Evolutionary conservation across 64 coral and sea anemone species (phyloP), one percentile per base, ranked within the genome.

Genomic region (Dendrophyllia cribrosa): DNA sequence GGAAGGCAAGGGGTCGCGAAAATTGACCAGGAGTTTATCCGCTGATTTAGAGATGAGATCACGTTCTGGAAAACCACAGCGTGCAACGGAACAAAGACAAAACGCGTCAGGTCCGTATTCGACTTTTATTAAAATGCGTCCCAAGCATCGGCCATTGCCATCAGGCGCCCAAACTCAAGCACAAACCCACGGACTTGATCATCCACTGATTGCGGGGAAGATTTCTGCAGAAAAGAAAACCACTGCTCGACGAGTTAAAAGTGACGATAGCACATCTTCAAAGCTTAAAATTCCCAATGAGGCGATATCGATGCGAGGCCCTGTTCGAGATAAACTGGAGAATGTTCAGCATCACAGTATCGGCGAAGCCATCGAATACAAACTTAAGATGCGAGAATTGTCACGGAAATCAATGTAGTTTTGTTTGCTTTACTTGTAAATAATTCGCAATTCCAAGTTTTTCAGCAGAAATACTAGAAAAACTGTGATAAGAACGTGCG

Each of bases 381-480:
- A 79, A 79, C 77, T 79, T 11, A 59, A 59, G 16, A 79, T 79
- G 77, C 52, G 77, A 59, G 26, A 82, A 82, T n/a, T 47, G 16
- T 15, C 59, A 50, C 43, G 72, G 23, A 23, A 26, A 11, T 58
- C 55, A 13, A 58, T 7, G 55, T 58, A 13, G 13, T 9, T 58
- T 58, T 58, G 55, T 13, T 58, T 58, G 7, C 55, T 13, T 58
- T 58, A 7, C 13, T 58, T 58, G 55, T 1, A 13, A 9, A 7
- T 2, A 58, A 58, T 58, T 58, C 13, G 7, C 55, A 58, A 13
- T 58, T 58, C 55, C 55, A 9, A 58, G 55, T 58, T 7, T 58
- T 9, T 9, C 55, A 58, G 55, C 55, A 58, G 55, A 58, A 58
- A 9, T 0, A 58, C 0, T 34, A 58, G 55, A 58, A 58, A 58